Percentiles rank a stretch among this genome's conserved stretches.
These are phyloP conservation scores for Andrena camellia DNA, from an alignment of 2,888 invertebrate species.

Conservation along the genomic window DNA sequence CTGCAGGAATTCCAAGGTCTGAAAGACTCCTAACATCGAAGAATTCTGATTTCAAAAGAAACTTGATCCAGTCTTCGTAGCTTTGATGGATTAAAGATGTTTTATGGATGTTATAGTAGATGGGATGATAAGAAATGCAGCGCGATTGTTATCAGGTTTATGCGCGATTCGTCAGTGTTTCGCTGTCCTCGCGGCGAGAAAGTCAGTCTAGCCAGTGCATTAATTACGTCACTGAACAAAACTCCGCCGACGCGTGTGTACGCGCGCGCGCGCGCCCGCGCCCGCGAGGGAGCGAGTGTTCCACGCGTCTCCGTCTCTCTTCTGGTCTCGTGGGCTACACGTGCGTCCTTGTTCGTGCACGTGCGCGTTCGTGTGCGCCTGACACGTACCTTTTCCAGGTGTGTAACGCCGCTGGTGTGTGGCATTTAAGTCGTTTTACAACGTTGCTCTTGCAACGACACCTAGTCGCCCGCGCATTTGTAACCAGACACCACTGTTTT, in stretches of 20 bases:
- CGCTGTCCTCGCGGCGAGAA: slow-evolving; percentile 54
- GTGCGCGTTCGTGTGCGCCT: slow-evolving; percentile 49
- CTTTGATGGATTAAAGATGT: no score
- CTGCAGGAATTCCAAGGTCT: background rate
- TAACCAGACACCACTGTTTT: slow-evolving; percentile 1
- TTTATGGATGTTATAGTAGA: no score
- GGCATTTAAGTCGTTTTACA: slow-evolving; percentile 74
- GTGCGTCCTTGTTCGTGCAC: slow-evolving; percentile 48
- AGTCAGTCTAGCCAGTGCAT: slow-evolving; percentile 59
- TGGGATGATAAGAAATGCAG: background rate
- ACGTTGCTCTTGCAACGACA: slow-evolving; percentile 54
- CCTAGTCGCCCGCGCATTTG: slow-evolving; percentile 18
- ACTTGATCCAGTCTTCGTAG: no score
- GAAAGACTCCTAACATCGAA: background rate
- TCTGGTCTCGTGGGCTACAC: slow-evolving; percentile 26
- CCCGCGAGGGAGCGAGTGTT: no score
- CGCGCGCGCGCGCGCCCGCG: background rate
- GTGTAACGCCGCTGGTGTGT: slow-evolving; percentile 60
- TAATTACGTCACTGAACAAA: slow-evolving; percentile 68
- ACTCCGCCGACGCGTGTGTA: slow-evolving; percentile 48
- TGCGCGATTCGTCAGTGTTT: slow-evolving; percentile 25
- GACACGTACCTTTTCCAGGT: slow-evolving; percentile 66
- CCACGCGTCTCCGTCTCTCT: slow-evolving; percentile 41
- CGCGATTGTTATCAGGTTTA: slow-evolving; percentile 20
- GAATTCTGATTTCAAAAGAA: background rate